Percentiles rank a stretch among this genome's conserved stretches.
Conservation (phyloP, 2,888 invertebrate species). For the Siphlonurus alternatus region DNA sequence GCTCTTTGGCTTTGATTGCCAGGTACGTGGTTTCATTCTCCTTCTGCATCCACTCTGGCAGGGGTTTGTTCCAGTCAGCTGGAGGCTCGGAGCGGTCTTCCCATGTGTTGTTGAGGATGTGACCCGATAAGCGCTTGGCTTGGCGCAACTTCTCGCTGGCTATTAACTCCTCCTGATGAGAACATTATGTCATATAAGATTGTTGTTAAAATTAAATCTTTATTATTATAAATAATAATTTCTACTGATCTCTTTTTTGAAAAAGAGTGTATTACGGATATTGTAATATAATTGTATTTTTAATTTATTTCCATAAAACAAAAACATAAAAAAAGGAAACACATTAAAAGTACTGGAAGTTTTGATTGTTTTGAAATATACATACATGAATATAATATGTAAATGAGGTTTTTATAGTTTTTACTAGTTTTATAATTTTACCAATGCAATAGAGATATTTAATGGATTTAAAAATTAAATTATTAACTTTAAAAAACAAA, state of each 20-base stretch:
- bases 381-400: not conserved
- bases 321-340: not conserved
- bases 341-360: too few relatives aligned
- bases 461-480: not conserved
- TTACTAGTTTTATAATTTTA: not conserved
- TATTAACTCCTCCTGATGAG: constrained; percentile 48
- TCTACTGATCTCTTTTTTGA: constrained; percentile 2
- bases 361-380: not conserved
- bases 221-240: constrained; percentile 11
- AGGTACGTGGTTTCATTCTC: constrained; percentile 49
- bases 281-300: not conserved
- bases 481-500: not conserved
- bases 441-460: not conserved
- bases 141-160: constrained; percentile 52
- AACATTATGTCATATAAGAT: not conserved
- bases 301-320: not conserved
- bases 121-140: constrained; percentile 41
- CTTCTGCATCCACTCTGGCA: constrained; percentile 58
- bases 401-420: not conserved
- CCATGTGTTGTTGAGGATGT: constrained; percentile 65
- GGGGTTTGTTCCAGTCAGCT: constrained; percentile 58
- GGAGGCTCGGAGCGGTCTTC: constrained; percentile 57
- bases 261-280: not conserved
- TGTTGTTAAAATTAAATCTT: constrained; percentile 15
- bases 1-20: constrained; percentile 42